phyloP scores from a whole-genome alignment of 2,888 invertebrate genomes.

The Axea sp. region DNA sequence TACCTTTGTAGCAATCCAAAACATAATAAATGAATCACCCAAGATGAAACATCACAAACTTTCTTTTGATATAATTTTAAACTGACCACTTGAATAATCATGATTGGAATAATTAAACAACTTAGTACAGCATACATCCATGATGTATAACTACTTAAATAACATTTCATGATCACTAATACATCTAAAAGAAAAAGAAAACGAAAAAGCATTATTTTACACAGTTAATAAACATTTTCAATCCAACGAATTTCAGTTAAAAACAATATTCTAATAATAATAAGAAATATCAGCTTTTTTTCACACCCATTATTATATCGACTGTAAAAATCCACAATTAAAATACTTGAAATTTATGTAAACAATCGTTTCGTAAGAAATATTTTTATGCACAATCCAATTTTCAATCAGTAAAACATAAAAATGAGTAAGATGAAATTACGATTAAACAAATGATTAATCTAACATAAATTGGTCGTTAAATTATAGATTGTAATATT shows the following conservation, averaged over 20 bases:
- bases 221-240: background rate
- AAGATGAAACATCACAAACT: constrained; percentile 79
- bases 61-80: constrained; percentile 82
- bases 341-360: too few relatives aligned
- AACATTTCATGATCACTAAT: constrained; percentile 82
- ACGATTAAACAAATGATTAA: too few relatives aligned
- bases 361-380: too few relatives aligned
- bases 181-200: constrained; percentile 81
- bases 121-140: constrained; percentile 82
- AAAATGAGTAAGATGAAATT: too few relatives aligned
- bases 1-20: constrained; percentile 81
- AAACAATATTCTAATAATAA: too few relatives aligned
- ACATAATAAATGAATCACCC: constrained; percentile 81
- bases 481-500: too few relatives aligned
- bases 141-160: constrained; percentile 80
- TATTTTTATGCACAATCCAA: too few relatives aligned
- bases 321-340: too few relatives aligned
- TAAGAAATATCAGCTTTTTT: too few relatives aligned
- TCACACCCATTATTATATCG: too few relatives aligned
- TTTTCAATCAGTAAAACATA: too few relatives aligned
- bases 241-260: background rate
- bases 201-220: constrained; percentile 21
- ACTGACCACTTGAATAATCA: constrained; percentile 83
- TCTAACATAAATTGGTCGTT: too few relatives aligned
- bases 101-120: constrained; percentile 81